Evolutionary conservation across 2,797 vertebrate genomes (phyloP).

Genomic region (Urophycis tenuis): DNA sequence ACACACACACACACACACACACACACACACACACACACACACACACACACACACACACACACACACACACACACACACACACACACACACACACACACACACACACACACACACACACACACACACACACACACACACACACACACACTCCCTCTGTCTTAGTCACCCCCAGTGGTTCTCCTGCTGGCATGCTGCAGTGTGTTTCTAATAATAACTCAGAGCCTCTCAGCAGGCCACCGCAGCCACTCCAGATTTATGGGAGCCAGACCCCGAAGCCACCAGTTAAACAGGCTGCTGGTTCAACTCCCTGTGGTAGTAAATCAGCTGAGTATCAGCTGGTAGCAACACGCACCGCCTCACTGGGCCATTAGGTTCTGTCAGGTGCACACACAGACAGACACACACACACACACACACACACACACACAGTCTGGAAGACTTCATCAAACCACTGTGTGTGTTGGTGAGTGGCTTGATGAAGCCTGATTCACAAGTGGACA

Average conservation of each 20-base stretch:
- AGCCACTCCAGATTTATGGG: neutral
- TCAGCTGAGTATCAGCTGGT: neutral
- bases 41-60: no score
- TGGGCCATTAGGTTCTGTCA: neutral
- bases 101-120: neutral
- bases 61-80: neutral
- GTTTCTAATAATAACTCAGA: neutral
- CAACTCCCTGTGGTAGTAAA: neutral
- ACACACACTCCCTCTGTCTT: no score
- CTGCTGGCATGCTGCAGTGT: neutral
- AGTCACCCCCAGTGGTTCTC: no score
- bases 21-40: no score
- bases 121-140: neutral
- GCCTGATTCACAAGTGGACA: neutral
- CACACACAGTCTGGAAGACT: neutral
- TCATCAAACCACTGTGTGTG: conserved; percentile 23
- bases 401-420: neutral
- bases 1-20: neutral
- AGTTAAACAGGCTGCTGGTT: neutral
- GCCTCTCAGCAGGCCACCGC: neutral
- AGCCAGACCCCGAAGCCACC: neutral
- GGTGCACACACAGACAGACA: neutral
- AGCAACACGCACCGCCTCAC: neutral
- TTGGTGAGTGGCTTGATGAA: no score
- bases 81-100: neutral